Evolutionary conservation across 1,140 invertebrate species (phyloP).

Genomic region (Dendrolimus kikuchii): DNA sequence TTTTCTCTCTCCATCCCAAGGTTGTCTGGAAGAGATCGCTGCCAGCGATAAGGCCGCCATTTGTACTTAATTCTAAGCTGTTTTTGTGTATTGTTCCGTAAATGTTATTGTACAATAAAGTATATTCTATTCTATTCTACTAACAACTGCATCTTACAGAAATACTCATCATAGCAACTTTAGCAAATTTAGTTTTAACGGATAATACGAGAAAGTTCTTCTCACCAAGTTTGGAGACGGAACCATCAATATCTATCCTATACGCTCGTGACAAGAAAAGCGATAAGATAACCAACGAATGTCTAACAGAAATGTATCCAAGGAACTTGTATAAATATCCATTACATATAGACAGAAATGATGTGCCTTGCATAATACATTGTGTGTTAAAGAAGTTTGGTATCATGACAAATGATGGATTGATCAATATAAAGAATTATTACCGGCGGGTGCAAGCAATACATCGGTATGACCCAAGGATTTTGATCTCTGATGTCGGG

Average conservation of each 20-base stretch:
- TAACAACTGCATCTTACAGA: conserved; percentile 32
- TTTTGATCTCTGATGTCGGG: conserved; percentile 59
- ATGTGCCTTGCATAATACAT: conserved; percentile 59
- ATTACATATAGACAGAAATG: conserved; percentile 48
- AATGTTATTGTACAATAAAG: too few relatives aligned
- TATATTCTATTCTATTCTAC: too few relatives aligned
- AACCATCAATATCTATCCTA: conserved; percentile 52
- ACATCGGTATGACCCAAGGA: conserved; percentile 57
- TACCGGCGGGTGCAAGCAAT: conserved; percentile 53
- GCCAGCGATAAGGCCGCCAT: too few relatives aligned
- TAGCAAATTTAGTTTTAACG: conserved; percentile 18
- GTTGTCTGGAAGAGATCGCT: too few relatives aligned
- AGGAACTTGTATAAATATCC: conserved; percentile 55
- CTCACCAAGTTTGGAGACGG: conserved; percentile 42
- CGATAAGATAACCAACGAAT: conserved; percentile 48
- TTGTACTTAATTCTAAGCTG: too few relatives aligned
- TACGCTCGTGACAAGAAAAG: conserved; percentile 53
- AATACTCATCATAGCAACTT: conserved; percentile 22
- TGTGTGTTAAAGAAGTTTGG: conserved; percentile 61
- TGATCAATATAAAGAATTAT: conserved; percentile 56
- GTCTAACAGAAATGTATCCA: conserved; percentile 60
- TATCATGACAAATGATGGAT: conserved; percentile 59
- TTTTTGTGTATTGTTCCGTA: too few relatives aligned
- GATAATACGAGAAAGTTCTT: conserved; percentile 38
- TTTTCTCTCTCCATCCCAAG: too few relatives aligned